Evolutionary conservation across 2,888 invertebrate genomes (phyloP), one percentile per base, ranked within the genome.

Genomic region (Meta bourneti): DNA sequence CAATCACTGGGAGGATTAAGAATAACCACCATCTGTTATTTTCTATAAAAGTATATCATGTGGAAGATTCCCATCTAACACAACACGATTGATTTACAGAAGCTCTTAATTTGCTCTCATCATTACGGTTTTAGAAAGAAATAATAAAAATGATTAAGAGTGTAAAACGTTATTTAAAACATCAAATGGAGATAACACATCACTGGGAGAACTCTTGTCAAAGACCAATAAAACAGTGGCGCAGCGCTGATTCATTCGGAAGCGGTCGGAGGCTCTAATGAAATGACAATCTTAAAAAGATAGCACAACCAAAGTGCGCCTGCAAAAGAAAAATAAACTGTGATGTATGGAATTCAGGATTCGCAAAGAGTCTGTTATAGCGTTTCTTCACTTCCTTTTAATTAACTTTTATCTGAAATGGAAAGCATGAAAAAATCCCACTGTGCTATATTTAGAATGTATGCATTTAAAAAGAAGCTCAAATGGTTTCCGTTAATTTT

Each of bases 401-500:
- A 84, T 84, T 84, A 84, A 84, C 84, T 84, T 84, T 84, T 84
- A 84, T 84, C 84, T 75, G 20, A 19, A 74, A 82, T 72, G 75
- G 52, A 69, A 84, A 48, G 74, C 52, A 6, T n/a, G 48, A 13
- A 69, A 75, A 83, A 84, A 84, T 48, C 34, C 34, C 61, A 52
- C 74, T 75, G 71, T 54, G 71, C 72, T 86, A 74, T 71, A 87
- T 80, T 72, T 80, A 87, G 79, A 72, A 61, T 16, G 61, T 49
- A 54, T 52, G 54, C 49, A 34, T 75, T 75, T 54, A 78, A 78
- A 78, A 87, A 75, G 69, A 20, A 6, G 19, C 54, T 87, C 80
- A 80, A 87, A 87, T 87, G 87, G 79, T 87, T 87, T 87, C 72
- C 87, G 80, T 72, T 80, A 79, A 87, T 87, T 80, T 87, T 61